Conservation (phyloP, 2,797 vertebrate genomes). For the Calcarius lapponicus region DNA sequence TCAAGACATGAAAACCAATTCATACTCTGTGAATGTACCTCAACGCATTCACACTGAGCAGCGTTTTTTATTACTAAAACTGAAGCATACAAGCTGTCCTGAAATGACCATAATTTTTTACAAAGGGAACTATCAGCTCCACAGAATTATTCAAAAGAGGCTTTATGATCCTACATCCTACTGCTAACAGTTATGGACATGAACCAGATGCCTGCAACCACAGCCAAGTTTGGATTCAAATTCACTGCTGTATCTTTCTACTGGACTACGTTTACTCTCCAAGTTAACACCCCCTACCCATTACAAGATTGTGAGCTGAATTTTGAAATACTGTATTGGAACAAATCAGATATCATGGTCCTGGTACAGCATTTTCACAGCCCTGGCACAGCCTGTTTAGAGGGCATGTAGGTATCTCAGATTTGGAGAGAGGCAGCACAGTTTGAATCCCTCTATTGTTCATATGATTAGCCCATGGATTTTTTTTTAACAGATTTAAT, state of each 20-base stretch:
- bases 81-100: not conserved
- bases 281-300: not conserved
- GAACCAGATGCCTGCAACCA: not conserved
- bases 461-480: not conserved
- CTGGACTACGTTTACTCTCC: not conserved
- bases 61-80: not conserved
- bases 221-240: not conserved
- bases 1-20: not conserved
- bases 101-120: not conserved
- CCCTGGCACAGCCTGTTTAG: not conserved
- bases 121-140: not conserved
- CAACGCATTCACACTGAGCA: not conserved
- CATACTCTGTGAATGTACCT: not conserved
- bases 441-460: not conserved
- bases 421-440: not conserved
- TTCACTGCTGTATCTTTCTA: not conserved
- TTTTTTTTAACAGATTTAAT: not conserved
- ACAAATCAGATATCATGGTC: not conserved
- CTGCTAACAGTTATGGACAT: not conserved
- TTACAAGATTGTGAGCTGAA: not conserved
- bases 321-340: not conserved
- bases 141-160: not conserved
- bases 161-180: not conserved
- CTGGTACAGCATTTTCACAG: not conserved
- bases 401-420: not conserved